Base-by-base conservation (phyloP, 35 echinoderm and acorn worm genomes). In the Acanthaster planci region DNA sequence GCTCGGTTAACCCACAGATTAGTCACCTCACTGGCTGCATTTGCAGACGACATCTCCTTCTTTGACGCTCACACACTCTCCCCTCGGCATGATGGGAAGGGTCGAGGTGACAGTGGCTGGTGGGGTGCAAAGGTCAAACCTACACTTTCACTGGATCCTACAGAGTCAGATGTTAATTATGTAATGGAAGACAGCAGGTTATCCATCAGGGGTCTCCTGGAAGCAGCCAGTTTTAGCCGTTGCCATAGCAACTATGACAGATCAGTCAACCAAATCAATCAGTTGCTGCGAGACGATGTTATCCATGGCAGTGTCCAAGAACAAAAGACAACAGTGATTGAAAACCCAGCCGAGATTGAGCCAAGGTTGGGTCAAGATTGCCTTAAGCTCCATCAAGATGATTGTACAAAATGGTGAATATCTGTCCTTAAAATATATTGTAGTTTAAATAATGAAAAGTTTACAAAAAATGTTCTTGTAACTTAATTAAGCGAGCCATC, bases 61-160 rank as follows among this genome's bases (percentile, higher is more conserved):
- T 31, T 72, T 19, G 64, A 72, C 30, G 22, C 64, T 34, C 64
- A 72, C 30, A 47, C 42, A 47, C 34, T 72, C 30, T 72, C 14
- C 64, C 26, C 64, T 72, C 64, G 8, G 4, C 29, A 55, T 9
- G 77, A 44, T 78, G 47, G 84, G 52, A 78, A 86, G 39, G 17
- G 21, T 31, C 4, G 27, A 7, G 53, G 52, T n/a, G 84, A 55
- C 18, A 15, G 14, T 17, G 75, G 34, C 5, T 86, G 84, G 84
- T 86, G 84, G 84, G 50, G 72, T 30, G 64, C 47, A 26, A 36
- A 86, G 17, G 29, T 77, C 23, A 77, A 36, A 26, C 23, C 84
- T 27, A 18, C 22, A 22, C 26, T 72, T 34, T 31, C 23, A 35
- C 64, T 72, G 7, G 64, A 72, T 31, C 34, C 64, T 72, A 14